A percentile compares a stretch with the other conserved stretches of the same genome.
Conservation (phyloP, 2,888 invertebrate species). For the Aricia artaxerxes region DNA sequence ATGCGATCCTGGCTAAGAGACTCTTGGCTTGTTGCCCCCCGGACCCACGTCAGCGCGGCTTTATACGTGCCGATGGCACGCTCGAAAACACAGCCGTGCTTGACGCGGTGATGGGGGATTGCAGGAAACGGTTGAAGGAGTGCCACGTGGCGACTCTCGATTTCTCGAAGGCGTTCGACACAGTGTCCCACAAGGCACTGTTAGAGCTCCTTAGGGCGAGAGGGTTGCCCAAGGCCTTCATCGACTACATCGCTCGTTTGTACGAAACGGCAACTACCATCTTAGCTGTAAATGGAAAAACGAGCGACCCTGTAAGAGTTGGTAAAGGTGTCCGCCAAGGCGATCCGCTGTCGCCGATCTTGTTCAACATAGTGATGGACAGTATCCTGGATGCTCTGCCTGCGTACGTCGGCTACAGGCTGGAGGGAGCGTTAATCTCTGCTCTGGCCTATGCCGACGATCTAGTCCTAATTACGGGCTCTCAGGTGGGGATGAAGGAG, state of each 20-base stretch:
- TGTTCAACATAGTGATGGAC: conserved; percentile 45
- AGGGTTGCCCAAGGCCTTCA: conserved; percentile 50
- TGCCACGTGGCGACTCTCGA: conserved; percentile 60
- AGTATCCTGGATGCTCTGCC: conserved; percentile 42
- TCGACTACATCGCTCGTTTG: conserved; percentile 48
- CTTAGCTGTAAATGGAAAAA: conserved; percentile 42
- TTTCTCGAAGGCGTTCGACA: conserved; percentile 65
- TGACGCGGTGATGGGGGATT: conserved; percentile 45
- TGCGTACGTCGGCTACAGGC: conserved; percentile 41
- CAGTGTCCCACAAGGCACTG: conserved; percentile 49
- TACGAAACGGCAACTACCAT: conserved; percentile 51
- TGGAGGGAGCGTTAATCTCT: conserved; percentile 44
- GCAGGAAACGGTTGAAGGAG: conserved; percentile 43
- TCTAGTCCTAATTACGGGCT: conserved; percentile 48
- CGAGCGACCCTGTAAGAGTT: conserved; percentile 43
- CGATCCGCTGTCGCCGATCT: conserved; percentile 48
- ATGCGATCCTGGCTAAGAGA: conserved; percentile 44
- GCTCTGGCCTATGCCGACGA: conserved; percentile 59
- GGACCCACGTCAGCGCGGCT: conserved; percentile 45
- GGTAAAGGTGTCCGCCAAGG: conserved; percentile 49
- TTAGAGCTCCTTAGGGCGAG: conserved; percentile 47
- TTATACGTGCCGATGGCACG: conserved; percentile 52
- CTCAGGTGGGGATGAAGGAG: conserved; percentile 49
- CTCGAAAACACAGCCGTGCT: conserved; percentile 51
- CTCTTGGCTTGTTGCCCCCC: conserved; percentile 42